Evolutionary conservation across 1,140 invertebrate genomes (phyloP), one percentile per base, ranked within the genome.

Genomic region (Eurosta solidaginis): DNA sequence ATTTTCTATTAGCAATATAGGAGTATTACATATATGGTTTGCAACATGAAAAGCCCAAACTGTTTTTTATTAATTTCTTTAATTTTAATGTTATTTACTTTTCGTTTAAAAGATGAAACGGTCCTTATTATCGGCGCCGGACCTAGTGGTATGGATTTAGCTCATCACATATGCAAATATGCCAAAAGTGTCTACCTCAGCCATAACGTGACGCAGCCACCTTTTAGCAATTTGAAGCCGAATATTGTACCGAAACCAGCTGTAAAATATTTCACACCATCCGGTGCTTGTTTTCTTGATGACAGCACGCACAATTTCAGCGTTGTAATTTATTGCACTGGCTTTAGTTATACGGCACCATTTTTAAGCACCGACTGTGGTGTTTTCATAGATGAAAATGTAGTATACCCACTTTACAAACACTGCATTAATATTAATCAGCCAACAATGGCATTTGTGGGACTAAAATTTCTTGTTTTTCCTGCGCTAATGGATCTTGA

Each of bases 271-370:
- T 82, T 94, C 1, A 88, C 88, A 5, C 89, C 90, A 68, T 88
- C 87, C 20, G 88, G 85, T 9, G 91, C 88, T 0, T 79, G 89
- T 77, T 95, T 94, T 84, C 79, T 85, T 42, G 92, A 95, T 82
- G 92, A 90, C 4, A 89, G 89, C 10, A 52, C 27, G 2, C 97
- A 10, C n/a, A n/a, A n/a, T n/a, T n/a, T n/a, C n/a, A n/a, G n/a
- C n/a, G n/a, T n/a, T n/a, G n/a, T n/a, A n/a, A 92, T 97, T 73
- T 92, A 93, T 79, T 96, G 96, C 83, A 97, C 96, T 77, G 94
- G 96, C 0, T 97, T 96, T 88, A 89, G 92, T 45, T 96, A 93
- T 87, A 91, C 91, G 77, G 96, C 95, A 84, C 94, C 94, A 6
- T 97, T 97, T 88, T 89, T 97, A n/a, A 89, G 90, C 47, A 82